Base-by-base conservation (phyloP, 1,140 invertebrate genomes). In the Brachionus sp. region DNA sequence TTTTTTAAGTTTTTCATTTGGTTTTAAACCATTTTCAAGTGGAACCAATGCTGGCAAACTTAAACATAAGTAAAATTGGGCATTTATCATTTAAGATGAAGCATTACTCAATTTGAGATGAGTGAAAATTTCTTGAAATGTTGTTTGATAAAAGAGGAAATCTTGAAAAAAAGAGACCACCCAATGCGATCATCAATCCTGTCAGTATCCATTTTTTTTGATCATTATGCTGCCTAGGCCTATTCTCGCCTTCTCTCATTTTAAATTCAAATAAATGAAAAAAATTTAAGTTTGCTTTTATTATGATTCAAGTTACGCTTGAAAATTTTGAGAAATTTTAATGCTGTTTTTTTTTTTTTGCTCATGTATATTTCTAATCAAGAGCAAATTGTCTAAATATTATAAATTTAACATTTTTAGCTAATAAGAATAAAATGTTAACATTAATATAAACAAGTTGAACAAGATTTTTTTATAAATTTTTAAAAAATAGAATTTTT, bases 351-450 rank as follows among this genome's bases (percentile, higher is more conserved):
- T 37, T 19, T 70, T 64, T 70, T 70, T 39, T 70, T 39, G 66
- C 35, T 19, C 9, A 33, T 70, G 16, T 70, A 39, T 16, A 33
- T 42, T 35, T 70, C 5, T 70, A 5, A 70, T 19, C 1, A 16
- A 70, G 33, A 39, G 37, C 33, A 68, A 10, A n/a, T 16, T 70
- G 13, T 37, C 12, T 13, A 37, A n/a, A n/a, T n/a, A n/a, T n/a
- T n/a, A 39, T 70, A 42, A 75, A 75, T 75, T 75, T 75, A 25
- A 75, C 37, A 35, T 75, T 75, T 46, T 75, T 75, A 10, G 16
- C 66, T n/a, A 35, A 33, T 68, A n/a, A n/a, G n/a, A n/a, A n/a
- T n/a, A n/a, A n/a, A n/a, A n/a, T n/a, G n/a, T n/a, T n/a, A n/a
- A n/a, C n/a, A n/a, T n/a, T n/a, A n/a, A n/a, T n/a, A n/a, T n/a